Evolutionary conservation across 2,888 invertebrate genomes (phyloP).

Genomic region (Capitulum mitella): DNA sequence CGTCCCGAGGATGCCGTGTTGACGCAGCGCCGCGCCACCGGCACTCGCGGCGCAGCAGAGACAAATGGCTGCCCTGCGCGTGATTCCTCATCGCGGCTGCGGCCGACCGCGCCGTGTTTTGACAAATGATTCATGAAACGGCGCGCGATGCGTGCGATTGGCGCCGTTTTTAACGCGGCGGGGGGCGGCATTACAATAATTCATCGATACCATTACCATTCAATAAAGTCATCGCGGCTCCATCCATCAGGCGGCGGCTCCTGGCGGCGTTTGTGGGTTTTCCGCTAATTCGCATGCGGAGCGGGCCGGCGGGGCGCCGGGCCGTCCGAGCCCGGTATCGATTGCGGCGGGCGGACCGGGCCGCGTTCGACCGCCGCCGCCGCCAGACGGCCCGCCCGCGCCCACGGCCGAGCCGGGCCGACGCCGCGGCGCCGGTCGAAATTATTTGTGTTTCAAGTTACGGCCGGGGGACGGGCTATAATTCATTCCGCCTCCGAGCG

Average conservation of each 20-base stretch:
- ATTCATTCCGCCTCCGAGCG: constrained; percentile 3
- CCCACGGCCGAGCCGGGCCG: background rate
- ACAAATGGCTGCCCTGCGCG: background rate
- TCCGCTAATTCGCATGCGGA: constrained; percentile 3
- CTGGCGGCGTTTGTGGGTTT: background rate
- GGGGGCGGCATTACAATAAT: background rate
- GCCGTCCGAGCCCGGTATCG: background rate
- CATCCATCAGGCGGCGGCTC: background rate
- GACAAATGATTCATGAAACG: constrained; percentile 8
- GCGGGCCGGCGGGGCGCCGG: background rate
- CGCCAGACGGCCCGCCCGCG: background rate
- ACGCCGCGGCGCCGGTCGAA: background rate
- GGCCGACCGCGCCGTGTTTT: background rate
- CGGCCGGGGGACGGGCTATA: background rate
- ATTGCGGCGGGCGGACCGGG: background rate
- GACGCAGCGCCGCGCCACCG: background rate
- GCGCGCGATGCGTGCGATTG: background rate
- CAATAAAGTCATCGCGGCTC: background rate
- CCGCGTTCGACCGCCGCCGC: background rate
- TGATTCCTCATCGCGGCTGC: background rate
- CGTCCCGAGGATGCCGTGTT: background rate
- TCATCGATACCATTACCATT: constrained; percentile 1
- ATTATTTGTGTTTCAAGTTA: constrained; percentile 22
- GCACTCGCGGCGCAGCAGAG: background rate
- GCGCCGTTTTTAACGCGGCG: background rate